Conservation (phyloP, 37 sponge, comb jelly and placozoan species). For the Lycopodina hypogea region DNA sequence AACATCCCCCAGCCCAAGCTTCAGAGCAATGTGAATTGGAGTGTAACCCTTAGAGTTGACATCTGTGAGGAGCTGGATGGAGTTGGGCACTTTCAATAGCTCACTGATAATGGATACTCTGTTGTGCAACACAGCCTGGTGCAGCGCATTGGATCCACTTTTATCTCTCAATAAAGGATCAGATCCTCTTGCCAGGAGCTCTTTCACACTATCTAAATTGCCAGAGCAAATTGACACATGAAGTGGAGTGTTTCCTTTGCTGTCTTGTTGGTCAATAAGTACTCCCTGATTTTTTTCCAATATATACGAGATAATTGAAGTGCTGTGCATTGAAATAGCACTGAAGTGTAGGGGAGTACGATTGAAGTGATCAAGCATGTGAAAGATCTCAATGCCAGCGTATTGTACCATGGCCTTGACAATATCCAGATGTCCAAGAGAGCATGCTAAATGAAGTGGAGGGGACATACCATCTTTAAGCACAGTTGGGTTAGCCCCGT, state of each 20-base stretch:
- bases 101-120: slow-evolving; percentile 13
- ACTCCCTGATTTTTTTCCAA: slow-evolving; percentile 25
- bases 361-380: slow-evolving; percentile 9
- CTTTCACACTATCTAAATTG: slow-evolving; percentile 35
- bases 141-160: slow-evolving; percentile 41
- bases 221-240: slow-evolving; percentile 43
- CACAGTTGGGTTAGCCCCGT: slow-evolving; percentile 54
- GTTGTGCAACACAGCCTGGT: slow-evolving; percentile 44
- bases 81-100: slow-evolving; percentile 22
- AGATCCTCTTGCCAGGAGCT: slow-evolving; percentile 45
- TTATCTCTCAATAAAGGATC: slow-evolving; percentile 26
- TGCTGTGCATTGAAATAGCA: slow-evolving; percentile 25
- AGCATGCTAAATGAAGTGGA: slow-evolving; percentile 71
- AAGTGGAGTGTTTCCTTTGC: slow-evolving; percentile 62
- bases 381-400: slow-evolving; percentile 22
- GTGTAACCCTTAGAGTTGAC: slow-evolving; percentile 15
- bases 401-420: slow-evolving; percentile 46
- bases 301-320: slow-evolving; percentile 38
- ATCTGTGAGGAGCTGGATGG: slow-evolving; percentile 26
- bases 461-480: slow-evolving; percentile 46
- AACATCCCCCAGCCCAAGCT: slow-evolving; percentile 9
- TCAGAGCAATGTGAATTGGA: slow-evolving; percentile 50
- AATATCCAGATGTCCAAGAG: slow-evolving; percentile 61
- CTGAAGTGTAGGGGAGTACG: slow-evolving; percentile 52
- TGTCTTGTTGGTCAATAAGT: slow-evolving; percentile 33